Evolutionary conservation across 2,888 invertebrate genomes (phyloP).

Genomic region (Eumerus sabulonum): DNA sequence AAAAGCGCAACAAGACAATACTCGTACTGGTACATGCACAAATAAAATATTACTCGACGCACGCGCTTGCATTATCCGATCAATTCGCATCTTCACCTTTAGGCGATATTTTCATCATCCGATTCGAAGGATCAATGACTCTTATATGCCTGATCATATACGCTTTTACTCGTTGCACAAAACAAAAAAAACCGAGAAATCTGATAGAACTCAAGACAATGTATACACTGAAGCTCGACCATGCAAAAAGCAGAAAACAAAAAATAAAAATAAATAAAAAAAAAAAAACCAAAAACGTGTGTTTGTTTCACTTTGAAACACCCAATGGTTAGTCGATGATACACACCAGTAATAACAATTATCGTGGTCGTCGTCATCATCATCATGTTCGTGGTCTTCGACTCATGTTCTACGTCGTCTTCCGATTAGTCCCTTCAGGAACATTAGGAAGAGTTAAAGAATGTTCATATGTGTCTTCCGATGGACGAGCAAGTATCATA

Average conservation of each 20-base stretch:
- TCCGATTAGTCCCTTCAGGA: conserved; percentile 13
- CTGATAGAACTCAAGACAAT: conserved; percentile 1
- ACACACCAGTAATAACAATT: conserved; percentile 68
- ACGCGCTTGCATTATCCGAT: conserved; percentile 2
- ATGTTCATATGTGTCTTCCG: conserved; percentile 19
- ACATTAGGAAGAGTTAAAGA: conserved; percentile 34
- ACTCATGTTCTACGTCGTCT: conserved; percentile 2
- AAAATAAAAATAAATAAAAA: conserved; percentile 48
- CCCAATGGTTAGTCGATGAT: conserved; percentile 65
- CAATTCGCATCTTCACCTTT: conserved; percentile 1
- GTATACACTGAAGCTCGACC: background rate
- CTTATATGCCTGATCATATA: conserved; percentile 38
- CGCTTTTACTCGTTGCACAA: conserved; percentile 15
- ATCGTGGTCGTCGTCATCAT: conserved; percentile 40
- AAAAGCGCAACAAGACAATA: background rate
- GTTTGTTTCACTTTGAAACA: conserved; percentile 62
- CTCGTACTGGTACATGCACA: background rate
- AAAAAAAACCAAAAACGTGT: conserved; percentile 47
- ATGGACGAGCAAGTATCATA: conserved; percentile 22
- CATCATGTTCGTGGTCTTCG: background rate
- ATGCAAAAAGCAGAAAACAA: conserved; percentile 16
- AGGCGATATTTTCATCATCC: conserved; percentile 29
- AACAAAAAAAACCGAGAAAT: conserved; percentile 11
- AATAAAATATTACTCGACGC: conserved; percentile 7
- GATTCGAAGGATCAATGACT: conserved; percentile 56